A percentile compares a stretch with the other conserved stretches of the same genome.
These are phyloP conservation scores for Maccullochella peelii DNA, from an alignment of 2,113 vertebrate species.

Conservation along the genomic window DNA sequence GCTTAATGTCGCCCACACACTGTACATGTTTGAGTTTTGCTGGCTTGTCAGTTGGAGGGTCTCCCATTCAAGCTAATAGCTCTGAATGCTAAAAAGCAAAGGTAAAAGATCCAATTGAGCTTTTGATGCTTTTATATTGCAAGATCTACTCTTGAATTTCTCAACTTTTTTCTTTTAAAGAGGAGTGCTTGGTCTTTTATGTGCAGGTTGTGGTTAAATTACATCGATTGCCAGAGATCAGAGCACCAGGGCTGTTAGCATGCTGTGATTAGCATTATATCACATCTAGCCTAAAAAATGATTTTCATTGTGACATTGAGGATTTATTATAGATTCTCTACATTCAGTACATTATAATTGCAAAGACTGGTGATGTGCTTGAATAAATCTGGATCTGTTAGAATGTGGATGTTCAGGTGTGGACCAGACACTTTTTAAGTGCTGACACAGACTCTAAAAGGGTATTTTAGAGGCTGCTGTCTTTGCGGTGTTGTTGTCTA, in stretches of 20 bases:
- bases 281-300: not conserved
- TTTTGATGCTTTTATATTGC: not conserved
- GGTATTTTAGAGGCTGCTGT: not conserved
- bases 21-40: not conserved
- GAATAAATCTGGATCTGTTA: not conserved
- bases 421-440: not conserved
- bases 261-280: conserved; percentile 1
- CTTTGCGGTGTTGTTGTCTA: not conserved
- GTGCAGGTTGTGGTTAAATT: not conserved
- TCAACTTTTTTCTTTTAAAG: not conserved
- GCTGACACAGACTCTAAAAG: not conserved
- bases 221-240: not conserved
- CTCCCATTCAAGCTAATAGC: not conserved
- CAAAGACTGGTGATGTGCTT: not conserved
- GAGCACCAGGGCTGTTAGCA: not conserved
- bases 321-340: no score
- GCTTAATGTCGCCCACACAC: not conserved
- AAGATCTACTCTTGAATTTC: not conserved
- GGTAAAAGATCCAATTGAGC: no score
- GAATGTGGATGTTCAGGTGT: not conserved
- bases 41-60: not conserved
- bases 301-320: not conserved
- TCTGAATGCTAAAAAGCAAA: not conserved
- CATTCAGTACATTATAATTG: no score
- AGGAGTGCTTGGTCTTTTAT: not conserved